Base-by-base conservation (phyloP, 2,888 invertebrate species). In the Brachypalpus laphriformis region DNA sequence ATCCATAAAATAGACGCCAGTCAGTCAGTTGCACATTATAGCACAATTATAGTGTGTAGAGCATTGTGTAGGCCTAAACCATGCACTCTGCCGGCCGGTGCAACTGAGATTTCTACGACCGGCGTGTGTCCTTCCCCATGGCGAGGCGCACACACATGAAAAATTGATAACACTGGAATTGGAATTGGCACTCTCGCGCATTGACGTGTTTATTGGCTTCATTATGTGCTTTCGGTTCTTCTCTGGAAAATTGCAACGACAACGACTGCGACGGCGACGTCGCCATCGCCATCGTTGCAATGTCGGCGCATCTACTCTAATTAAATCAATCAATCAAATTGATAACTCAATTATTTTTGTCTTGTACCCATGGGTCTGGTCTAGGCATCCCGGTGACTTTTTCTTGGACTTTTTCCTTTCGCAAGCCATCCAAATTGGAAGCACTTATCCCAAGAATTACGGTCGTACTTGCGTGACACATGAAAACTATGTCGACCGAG, bases 261-360 rank as follows among this genome's bases (percentile, higher is more conserved):
- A 8, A 31, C 8, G 31, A 31, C 31, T 4, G 8, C 31, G 31
- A 8, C 31, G 31, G 5, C 5, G 25, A 5, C 16, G 8, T n/a
- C 11, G 16, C 6, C 20, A 18, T 37, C 20, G n/a, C 31, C 40
- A 28, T n/a, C 8, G 47, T 16, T 9, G 4, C 9, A 47, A 25
- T 61, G 82, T 65, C 80, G 74, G 61, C 49, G 54, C 59, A 75
- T 70, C 70, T 80, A 75, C 57, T 76, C 76, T 72, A 86, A 86
- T 77, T 86, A 76, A 86, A 86, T 81, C 86, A 86, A 86, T 86
- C 86, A 81, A 81, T 86, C 85, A 86, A 76, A 86, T 76, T 81
- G 81, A 81, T 86, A 81, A 81, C 81, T 86, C 81, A 85, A 85
- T 85, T 85, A 85, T 85, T 78, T 75, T 63, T 45, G 61, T 70